A percentile compares a stretch with the other conserved stretches of the same genome.
These are phyloP conservation scores for Timema cristinae DNA, from an alignment of 2,888 invertebrate genomes.

Conservation along the genomic window DNA sequence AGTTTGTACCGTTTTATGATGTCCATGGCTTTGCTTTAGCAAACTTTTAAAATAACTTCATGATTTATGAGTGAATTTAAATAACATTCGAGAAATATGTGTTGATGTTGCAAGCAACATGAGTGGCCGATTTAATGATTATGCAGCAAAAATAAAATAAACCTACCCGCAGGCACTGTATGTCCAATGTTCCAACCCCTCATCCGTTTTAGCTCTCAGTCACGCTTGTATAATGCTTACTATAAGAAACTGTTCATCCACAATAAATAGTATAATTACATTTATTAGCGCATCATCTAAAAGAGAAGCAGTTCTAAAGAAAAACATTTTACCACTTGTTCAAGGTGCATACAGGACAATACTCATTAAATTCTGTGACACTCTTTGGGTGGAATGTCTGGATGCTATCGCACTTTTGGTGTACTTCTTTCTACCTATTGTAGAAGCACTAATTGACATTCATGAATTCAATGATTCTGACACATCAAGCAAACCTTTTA, in stretches of 20 bases:
- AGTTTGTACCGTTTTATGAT: not conserved
- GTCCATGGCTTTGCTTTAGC: too few relatives aligned
- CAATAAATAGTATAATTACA: slow-evolving; percentile 10
- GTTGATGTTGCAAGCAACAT: slow-evolving; percentile 7
- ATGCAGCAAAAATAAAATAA: not conserved
- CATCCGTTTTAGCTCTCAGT: slow-evolving; percentile 6
- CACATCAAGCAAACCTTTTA: not conserved
- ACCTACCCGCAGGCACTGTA: not conserved
- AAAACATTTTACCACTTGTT: not conserved
- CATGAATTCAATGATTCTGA: slow-evolving; percentile 6
- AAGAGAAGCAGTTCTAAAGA: not conserved
- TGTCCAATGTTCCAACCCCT: too few relatives aligned
- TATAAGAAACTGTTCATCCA: slow-evolving; percentile 6
- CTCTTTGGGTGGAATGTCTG: not conserved
- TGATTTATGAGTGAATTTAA: not conserved
- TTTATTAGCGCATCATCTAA: not conserved
- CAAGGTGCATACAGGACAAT: not conserved
- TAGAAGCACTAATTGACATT: not conserved
- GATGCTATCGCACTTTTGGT: too few relatives aligned
- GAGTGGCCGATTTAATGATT: not conserved
- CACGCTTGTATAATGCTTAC: not conserved
- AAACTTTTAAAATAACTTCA: slow-evolving; percentile 5
- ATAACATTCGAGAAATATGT: not conserved
- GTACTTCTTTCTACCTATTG: not conserved
- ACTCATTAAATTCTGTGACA: not conserved